A percentile compares a stretch with the other conserved stretches of the same genome.
phyloP scores from a whole-genome alignment of 2,797 vertebrate genomes.

The Chromobotia macracanthus region DNA sequence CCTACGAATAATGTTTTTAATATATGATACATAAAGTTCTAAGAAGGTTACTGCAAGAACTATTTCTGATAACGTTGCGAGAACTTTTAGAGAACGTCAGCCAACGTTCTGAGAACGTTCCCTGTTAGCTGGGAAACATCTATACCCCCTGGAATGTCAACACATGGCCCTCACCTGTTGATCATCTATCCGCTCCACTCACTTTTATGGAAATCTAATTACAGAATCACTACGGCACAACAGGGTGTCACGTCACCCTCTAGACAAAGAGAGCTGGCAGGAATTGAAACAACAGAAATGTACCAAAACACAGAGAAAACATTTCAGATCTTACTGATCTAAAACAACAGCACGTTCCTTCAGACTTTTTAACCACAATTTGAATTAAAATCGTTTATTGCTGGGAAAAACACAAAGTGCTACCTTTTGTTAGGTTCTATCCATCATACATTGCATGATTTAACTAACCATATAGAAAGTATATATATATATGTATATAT shows the following conservation, averaged over 20 bases:
- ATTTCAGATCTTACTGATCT: constrained; percentile 27
- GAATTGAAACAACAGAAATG: constrained; percentile 28
- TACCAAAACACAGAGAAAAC: constrained; percentile 21
- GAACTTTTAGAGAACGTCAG: too few relatives aligned
- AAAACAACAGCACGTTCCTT: constrained; percentile 19
- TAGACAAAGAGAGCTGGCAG: constrained; percentile 38
- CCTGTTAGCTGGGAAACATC: too few relatives aligned
- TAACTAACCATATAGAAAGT: constrained; percentile 38
- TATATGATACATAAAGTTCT: too few relatives aligned
- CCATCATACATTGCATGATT: constrained; percentile 48
- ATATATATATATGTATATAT: not conserved
- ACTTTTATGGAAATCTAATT: constrained; percentile 37
- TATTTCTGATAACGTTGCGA: too few relatives aligned
- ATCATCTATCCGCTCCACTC: constrained; percentile 14
- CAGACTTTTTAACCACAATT: constrained; percentile 9
- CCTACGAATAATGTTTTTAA: too few relatives aligned
- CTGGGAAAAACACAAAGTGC: constrained; percentile 58
- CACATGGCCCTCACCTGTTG: constrained; percentile 24
- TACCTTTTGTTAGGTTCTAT: constrained; percentile 47
- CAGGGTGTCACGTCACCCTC: constrained; percentile 31
- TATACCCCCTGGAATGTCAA: constrained; percentile 48
- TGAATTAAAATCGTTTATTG: constrained; percentile 43
- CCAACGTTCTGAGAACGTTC: too few relatives aligned
- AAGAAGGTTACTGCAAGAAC: too few relatives aligned
- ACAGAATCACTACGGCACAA: constrained; percentile 45